phyloP scores from a whole-genome alignment of 2,113 vertebrate genomes.

The Pelecanoides urinatrix region DNA sequence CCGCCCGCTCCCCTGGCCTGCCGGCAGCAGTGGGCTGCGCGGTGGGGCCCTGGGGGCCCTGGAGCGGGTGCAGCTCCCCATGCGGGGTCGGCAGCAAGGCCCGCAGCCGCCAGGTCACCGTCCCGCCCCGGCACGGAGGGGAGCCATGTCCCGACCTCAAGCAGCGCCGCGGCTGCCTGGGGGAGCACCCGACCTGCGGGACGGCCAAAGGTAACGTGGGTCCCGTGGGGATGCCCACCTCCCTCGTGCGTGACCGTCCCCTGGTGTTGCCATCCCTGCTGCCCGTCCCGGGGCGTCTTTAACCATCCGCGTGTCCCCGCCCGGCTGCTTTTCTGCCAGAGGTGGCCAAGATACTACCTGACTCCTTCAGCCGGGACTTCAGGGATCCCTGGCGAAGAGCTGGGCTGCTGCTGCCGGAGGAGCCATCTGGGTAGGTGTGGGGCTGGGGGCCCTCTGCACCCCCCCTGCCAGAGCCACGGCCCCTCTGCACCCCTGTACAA shows the following conservation, averaged over 20 bases:
- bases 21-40: conserved; percentile 79
- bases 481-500: not conserved
- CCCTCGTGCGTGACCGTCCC: accelerated
- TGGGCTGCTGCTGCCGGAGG: conserved; percentile 73
- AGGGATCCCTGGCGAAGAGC: conserved; percentile 83
- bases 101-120: conserved; percentile 79
- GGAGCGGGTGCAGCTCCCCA: conserved; percentile 81
- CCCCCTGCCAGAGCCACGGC: no score
- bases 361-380: conserved; percentile 81
- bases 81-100: conserved; percentile 82
- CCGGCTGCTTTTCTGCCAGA: conserved; percentile 59
- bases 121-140: conserved; percentile 83
- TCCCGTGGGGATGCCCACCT: no score
- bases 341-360: conserved; percentile 83
- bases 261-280: accelerated
- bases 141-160: conserved; percentile 84
- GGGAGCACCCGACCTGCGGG: conserved; percentile 74
- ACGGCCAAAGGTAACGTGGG: conserved; percentile 72
- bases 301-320: not conserved
- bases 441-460: not conserved
- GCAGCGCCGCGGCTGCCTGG: conserved; percentile 85
- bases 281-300: accelerated
- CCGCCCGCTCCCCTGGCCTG: not conserved
- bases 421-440: conserved; percentile 73
- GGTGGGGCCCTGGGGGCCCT: conserved; percentile 83